Conservation (phyloP, 2,113 vertebrate species). For the Promerops cafer region DNA sequence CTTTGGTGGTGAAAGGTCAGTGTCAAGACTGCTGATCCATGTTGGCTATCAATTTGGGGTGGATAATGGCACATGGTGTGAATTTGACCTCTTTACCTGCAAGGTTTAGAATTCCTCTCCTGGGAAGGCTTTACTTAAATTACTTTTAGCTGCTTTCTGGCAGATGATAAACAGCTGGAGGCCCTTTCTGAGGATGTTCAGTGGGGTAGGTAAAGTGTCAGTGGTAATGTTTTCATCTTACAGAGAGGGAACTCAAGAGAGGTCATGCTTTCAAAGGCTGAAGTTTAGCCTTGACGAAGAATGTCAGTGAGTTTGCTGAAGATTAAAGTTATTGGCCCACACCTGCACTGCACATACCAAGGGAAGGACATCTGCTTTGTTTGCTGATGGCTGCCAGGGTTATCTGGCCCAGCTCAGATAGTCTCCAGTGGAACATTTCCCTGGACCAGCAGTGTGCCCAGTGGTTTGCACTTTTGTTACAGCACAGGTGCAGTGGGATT, state of each 20-base stretch:
- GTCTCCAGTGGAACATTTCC: background rate
- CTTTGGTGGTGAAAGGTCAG: background rate
- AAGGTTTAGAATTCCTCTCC: background rate
- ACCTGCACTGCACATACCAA: background rate
- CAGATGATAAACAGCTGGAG: background rate
- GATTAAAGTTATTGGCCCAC: background rate
- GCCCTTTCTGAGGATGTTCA: background rate
- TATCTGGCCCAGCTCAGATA: background rate
- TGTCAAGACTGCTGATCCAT: background rate
- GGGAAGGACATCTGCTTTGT: background rate
- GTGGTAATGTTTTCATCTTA: background rate
- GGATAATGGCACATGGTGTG: background rate
- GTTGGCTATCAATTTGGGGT: background rate
- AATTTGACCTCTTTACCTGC: background rate
- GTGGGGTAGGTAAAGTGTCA: background rate
- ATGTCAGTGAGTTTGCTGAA: background rate
- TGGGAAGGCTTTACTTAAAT: background rate
- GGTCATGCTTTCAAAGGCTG: background rate
- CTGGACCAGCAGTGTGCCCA: background rate
- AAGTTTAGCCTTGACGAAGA: background rate
- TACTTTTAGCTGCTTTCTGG: background rate
- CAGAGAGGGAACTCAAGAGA: background rate
- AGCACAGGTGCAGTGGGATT: background rate
- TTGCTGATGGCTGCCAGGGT: background rate
- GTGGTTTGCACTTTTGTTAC: background rate